Evolutionary conservation across 2,797 vertebrate species (phyloP).

Genomic region (Bovichtus diacanthus): DNA sequence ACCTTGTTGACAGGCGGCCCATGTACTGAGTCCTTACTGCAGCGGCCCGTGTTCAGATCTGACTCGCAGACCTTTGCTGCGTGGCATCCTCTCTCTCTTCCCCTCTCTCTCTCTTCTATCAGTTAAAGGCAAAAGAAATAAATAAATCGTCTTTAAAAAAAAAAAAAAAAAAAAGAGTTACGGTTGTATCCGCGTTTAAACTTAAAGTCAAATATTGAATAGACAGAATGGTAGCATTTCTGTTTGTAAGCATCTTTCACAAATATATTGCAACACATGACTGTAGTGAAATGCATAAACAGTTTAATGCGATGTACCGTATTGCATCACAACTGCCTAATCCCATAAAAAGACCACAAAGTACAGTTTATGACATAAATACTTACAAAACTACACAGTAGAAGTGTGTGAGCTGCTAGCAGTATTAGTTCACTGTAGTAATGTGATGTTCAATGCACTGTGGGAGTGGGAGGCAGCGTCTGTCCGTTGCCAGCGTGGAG

Average conservation of each 20-base stretch:
- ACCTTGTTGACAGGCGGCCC: too few relatives aligned
- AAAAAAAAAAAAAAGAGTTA: background rate
- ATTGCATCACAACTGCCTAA: slow-evolving; percentile 59
- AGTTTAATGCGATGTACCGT: slow-evolving; percentile 26
- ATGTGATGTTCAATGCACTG: slow-evolving; percentile 76
- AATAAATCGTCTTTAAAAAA: too few relatives aligned
- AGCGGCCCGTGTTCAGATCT: too few relatives aligned
- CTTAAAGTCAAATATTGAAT: slow-evolving; percentile 33
- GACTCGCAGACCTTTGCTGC: too few relatives aligned
- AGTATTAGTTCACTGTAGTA: slow-evolving; percentile 67
- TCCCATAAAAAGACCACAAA: slow-evolving; percentile 50
- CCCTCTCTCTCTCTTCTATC: too few relatives aligned
- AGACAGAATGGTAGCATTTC: slow-evolving; percentile 35
- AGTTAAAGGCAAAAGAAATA: too few relatives aligned
- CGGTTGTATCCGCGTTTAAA: slow-evolving; percentile 2
- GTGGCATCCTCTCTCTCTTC: too few relatives aligned
- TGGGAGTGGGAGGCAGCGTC: slow-evolving; percentile 81
- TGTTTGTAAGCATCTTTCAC: slow-evolving; percentile 52
- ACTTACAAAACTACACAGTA: slow-evolving; percentile 53
- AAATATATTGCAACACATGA: slow-evolving; percentile 34
- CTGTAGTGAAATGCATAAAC: slow-evolving; percentile 48
- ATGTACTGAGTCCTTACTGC: too few relatives aligned
- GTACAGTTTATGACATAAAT: slow-evolving; percentile 58
- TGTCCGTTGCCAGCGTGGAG: slow-evolving; percentile 77
- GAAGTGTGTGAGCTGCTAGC: slow-evolving; percentile 56